A percentile compares a stretch with the other conserved stretches of the same genome.
These are phyloP conservation scores for Sminthurinus aureus DNA, from an alignment of 2,888 invertebrate genomes.

Conservation along the genomic window DNA sequence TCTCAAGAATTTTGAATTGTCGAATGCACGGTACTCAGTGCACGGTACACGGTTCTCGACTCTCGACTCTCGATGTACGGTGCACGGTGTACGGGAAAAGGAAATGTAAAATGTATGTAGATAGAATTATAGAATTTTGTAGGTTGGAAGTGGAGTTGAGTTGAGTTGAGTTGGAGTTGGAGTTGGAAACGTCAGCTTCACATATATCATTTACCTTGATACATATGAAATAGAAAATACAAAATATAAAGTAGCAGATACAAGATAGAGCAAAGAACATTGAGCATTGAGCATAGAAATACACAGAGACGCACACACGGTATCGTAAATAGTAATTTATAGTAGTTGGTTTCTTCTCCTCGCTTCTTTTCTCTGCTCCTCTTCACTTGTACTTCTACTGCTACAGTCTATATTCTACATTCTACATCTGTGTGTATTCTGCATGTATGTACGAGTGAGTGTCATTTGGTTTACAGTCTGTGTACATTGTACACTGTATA, in stretches of 20 bases:
- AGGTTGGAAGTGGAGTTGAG: not conserved
- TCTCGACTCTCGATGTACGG: too few species aligned
- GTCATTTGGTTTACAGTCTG: not conserved
- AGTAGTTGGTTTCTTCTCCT: not conserved
- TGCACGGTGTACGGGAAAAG: too few species aligned
- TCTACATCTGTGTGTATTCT: too few species aligned
- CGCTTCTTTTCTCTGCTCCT: too few species aligned
- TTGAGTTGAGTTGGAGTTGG: too few species aligned
- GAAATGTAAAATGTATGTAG: too few species aligned
- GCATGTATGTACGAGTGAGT: not conserved
- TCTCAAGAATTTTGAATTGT: too few species aligned
- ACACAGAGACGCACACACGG: not conserved
- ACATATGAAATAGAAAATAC: not conserved
- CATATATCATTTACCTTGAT: not conserved
- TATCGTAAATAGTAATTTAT: slow-evolving; percentile 1
- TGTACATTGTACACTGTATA: not conserved
- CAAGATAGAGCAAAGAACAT: too few species aligned
- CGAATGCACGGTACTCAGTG: not conserved
- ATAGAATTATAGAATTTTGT: too few species aligned
- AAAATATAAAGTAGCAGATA: not conserved
- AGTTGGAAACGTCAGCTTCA: not conserved
- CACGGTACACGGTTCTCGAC: too few species aligned
- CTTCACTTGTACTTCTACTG: too few species aligned
- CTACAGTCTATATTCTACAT: too few species aligned
- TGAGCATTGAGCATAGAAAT: not conserved